Percentiles rank a stretch among this genome's conserved stretches.
Conservation (phyloP, 2,888 invertebrate species). For the Sphaerophoria rueppellii region DNA sequence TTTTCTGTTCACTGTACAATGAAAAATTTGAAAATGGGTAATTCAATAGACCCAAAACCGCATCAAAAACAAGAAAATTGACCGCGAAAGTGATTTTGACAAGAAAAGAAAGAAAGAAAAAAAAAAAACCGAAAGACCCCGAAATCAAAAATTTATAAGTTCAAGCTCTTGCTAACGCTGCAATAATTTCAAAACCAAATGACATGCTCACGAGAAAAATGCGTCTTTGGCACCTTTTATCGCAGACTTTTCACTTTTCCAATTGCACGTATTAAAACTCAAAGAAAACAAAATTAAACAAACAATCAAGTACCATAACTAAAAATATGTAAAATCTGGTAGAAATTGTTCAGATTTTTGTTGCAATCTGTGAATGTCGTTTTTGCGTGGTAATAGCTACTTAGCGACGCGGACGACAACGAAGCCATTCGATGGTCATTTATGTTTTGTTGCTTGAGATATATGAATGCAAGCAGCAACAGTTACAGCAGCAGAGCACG, state of each 20-base stretch:
- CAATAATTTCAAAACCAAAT: conserved; percentile 64
- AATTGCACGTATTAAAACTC: conserved; percentile 27
- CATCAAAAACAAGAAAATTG: conserved; percentile 49
- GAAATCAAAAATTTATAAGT: conserved; percentile 50
- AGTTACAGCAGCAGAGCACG: conserved; percentile 4
- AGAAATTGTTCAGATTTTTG: conserved; percentile 17
- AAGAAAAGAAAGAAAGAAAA: conserved; percentile 35
- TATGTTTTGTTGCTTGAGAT: conserved; percentile 18
- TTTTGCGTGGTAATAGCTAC: conserved; percentile 1
- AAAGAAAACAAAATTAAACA: conserved; percentile 15
- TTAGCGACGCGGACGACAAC: background rate
- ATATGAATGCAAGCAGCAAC: conserved; percentile 19
- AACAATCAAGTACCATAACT: conserved; percentile 3
- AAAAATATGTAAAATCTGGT: conserved; percentile 16
- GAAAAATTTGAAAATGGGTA: conserved; percentile 44
- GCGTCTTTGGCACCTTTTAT: conserved; percentile 61
- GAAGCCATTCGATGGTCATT: conserved; percentile 31
- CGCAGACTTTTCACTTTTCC: conserved; percentile 62
- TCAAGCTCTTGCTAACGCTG: conserved; percentile 63
- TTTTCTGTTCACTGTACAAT: conserved; percentile 24
- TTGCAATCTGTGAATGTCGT: conserved; percentile 20
- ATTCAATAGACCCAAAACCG: conserved; percentile 9
- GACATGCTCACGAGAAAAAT: conserved; percentile 31
- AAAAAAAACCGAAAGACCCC: conserved; percentile 52
- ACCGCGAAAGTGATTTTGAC: conserved; percentile 60